Evolutionary conservation across 1,140 invertebrate genomes (phyloP), one percentile per base, ranked within the genome.

Genomic region (Dreissena rostriformis): DNA sequence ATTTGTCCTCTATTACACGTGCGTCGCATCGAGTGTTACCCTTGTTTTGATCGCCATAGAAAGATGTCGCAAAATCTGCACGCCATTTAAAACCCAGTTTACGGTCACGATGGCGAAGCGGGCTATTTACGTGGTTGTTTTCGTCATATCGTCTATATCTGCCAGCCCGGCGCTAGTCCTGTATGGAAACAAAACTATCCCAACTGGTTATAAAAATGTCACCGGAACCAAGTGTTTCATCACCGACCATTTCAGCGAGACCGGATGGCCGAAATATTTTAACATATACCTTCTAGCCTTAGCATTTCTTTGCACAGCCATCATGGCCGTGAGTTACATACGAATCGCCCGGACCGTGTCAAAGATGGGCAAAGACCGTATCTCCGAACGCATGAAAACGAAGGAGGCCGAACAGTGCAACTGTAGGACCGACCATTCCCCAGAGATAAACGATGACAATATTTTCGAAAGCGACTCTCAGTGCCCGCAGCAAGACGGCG

Each of bases 21-120:
- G 85, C 0, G 78, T 89, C 24, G 76, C 88, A 0, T 90, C 90
- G 17, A 88, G 85, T 52, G 79, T 90, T 39, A 88, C 86, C 2
- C 79, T 91, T 19, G 84, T 92, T 12, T 72, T 87, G 10, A 89
- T 92, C 49, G 88, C 90, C 12, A 63, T 88, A 14, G 91, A 92
- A 57, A 78, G 91, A 24, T 86, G 86, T 74, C 79, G 87, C 52
- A 87, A 89, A 73, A 87, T 92, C 1, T 90, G 89, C 49, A 73
- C 57, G 28, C 89, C 90, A 10, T 68, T 91, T 17, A 74, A 85
- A 66, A 74, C 74, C 26, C 90, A 91, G 70, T 84, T 90, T 68
- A 86, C 87, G 2, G 77, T 86, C 14, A 15, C 52, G 14, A 67
- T 67, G 63, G 80, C 80, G 4, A 82, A 82, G 68, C 28, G 52